Base-by-base conservation (phyloP, 2,797 vertebrate species). In the Bradypodion ventrale region DNA sequence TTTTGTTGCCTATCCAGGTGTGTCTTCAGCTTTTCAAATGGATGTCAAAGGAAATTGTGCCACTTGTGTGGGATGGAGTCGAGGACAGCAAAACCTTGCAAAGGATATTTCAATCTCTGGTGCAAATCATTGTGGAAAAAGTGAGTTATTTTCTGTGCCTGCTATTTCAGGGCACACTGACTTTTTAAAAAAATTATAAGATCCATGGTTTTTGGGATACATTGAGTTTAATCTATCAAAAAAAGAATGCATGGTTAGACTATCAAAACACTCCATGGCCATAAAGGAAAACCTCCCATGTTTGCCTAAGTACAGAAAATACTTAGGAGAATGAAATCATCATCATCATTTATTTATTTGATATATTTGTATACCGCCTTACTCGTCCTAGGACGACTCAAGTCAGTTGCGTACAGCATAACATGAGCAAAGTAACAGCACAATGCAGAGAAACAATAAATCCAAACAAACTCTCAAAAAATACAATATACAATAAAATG, bases 1-100 rank as follows among this genome's bases (percentile, higher is more conserved):
- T 1, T 25, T 7, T 25, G 16, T 69, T 21, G 27, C 32, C 72
- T 74, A 80, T 87, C 35, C 93, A 98, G 98, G 89, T 97, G 40
- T 98, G 97, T 90, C 94, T 99, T 87, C 97, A 98, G 88, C 91
- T 97, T 27, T 99, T 98, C 90, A 97, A 97, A 93, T 91, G 84
- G 0, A 85, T 98, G 89, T 92, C 97, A 0, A 76, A 90, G 63
- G 94, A 97, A 0, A 89, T 98, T 80, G 87, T 93, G 29, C 93
- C 93, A 27, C 82, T 96, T 1, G 96, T 96, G 12, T 98, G 97
- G 97, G 91, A 90, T 1, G 25, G 89, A 0, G 82, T 66, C 0
- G 87, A 77, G 7, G 81, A 79, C 15, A 87, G 74, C 0, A 83
- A 86, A 32, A 65, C 88, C 12, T 16, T 97, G 89, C 94, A 95